phyloP scores from a whole-genome alignment of 2,888 invertebrate species.

The Antitype chi region DNA sequence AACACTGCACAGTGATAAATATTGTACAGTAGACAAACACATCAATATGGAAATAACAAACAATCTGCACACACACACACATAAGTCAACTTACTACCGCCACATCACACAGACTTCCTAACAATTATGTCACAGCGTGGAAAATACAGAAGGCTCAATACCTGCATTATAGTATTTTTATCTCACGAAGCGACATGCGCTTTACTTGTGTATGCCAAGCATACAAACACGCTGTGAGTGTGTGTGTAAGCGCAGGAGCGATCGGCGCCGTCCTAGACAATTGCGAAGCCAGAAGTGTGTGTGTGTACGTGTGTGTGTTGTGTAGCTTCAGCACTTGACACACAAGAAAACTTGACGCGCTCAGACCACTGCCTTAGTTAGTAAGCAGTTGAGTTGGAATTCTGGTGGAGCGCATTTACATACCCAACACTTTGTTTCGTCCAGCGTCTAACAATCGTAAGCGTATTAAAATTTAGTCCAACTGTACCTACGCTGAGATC shows the following conservation, averaged over 20 bases:
- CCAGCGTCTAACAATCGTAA: neutral
- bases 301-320: too few relatives aligned
- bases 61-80: constrained; percentile 28
- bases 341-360: neutral
- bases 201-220: too few relatives aligned
- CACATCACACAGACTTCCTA: constrained; percentile 54
- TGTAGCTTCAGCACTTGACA: too few relatives aligned
- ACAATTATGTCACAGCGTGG: constrained; percentile 28
- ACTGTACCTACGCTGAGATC: neutral
- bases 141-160: constrained; percentile 19
- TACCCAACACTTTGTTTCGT: too few relatives aligned
- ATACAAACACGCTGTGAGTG: too few relatives aligned
- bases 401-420: neutral
- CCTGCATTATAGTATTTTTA: too few relatives aligned
- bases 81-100: constrained; percentile 47
- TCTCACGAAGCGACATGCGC: too few relatives aligned
- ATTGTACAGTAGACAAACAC: constrained; percentile 39
- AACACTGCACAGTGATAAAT: constrained; percentile 40
- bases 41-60: constrained; percentile 56
- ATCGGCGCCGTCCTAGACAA: too few relatives aligned
- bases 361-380: neutral
- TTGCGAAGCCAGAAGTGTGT: too few relatives aligned
- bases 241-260: too few relatives aligned
- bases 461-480: neutral
- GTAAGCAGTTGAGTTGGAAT: too few relatives aligned